These are phyloP conservation scores for Trinectes maculatus DNA, from an alignment of 2,113 vertebrate genomes.

Conservation along the genomic window DNA sequence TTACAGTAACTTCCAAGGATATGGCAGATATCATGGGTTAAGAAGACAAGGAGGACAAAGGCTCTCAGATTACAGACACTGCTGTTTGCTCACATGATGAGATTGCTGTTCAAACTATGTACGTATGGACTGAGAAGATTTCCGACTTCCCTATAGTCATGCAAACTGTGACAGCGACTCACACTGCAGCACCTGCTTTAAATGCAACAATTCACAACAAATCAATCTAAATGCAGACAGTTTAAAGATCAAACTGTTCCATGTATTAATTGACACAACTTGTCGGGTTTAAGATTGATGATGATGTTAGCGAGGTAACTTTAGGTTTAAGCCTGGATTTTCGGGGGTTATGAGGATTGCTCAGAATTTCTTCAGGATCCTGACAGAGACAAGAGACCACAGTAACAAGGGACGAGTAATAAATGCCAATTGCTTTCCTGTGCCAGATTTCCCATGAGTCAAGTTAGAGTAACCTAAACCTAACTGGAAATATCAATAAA, in stretches of 20 bases:
- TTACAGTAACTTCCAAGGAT: neutral
- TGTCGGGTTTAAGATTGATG: neutral
- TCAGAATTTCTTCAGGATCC: too few relatives aligned
- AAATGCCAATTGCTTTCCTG: too few relatives aligned
- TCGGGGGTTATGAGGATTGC: too few relatives aligned
- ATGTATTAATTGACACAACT: neutral
- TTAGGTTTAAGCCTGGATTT: too few relatives aligned
- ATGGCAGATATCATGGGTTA: neutral
- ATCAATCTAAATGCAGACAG: too few relatives aligned
- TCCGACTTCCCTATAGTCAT: neutral
- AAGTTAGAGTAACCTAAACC: too few relatives aligned
- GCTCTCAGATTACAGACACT: neutral
- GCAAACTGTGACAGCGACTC: neutral
- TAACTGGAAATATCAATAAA: too few relatives aligned
- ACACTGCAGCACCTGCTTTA: neutral
- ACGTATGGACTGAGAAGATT: neutral
- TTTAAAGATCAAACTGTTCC: too few relatives aligned
- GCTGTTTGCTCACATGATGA: neutral
- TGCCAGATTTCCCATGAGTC: too few relatives aligned
- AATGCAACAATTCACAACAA: neutral
- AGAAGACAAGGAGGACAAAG: neutral
- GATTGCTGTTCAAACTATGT: neutral
- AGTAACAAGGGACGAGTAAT: too few relatives aligned
- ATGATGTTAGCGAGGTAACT: too few relatives aligned
- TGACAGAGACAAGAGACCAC: too few relatives aligned